Base-by-base conservation (phyloP, 2,797 vertebrate genomes). In the Galagoides demidoff region DNA sequence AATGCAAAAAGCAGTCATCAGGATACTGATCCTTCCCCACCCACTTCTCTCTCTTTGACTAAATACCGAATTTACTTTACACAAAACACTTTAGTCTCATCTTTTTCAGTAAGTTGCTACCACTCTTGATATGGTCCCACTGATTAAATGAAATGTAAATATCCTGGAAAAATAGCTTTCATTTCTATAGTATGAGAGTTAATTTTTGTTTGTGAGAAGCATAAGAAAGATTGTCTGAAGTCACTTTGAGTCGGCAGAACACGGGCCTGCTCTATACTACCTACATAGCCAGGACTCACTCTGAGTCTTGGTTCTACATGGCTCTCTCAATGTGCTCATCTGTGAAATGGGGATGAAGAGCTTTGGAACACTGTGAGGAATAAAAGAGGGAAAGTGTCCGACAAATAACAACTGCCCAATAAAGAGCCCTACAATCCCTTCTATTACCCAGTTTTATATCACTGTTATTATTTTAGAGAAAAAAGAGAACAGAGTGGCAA, bases 241-340 rank as follows among this genome's bases (percentile, higher is more conserved):
- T 88, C 93, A 94, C 92, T 89, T 93, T 52, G 16, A 64, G 94
- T 79, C 89, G 92, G 81, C 84, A 66, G 5, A 90, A 81, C 34
- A 12, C 3, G 0, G 37, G 37, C 19, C 25, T 92, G 31, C 31
- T 49, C 14, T 19, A 23, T 0, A 25, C 11, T 2, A 22, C 5
- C 31, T 34, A 29, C 14, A 16, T 16, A 4, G 49, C 14, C 49
- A 52, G 49, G 49, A 52, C 49, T 16, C 49, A 4, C 49, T 52
- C 49, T 52, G 14, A 52, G 27, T 34, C 11, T 84, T 59, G 19
- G 25, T 25, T 43, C 49, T 22, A 10, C 43, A 6, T 0, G 37
- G 49, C 13, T 17, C 2, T 27, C 82, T 85, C 17, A 4, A 5
- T 5, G 19, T 74, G 34, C 13, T 76, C 37, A 4, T 37, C 64